These are phyloP conservation scores for Oophaga sylvatica DNA, from an alignment of 2,797 vertebrate genomes.

Conservation along the genomic window DNA sequence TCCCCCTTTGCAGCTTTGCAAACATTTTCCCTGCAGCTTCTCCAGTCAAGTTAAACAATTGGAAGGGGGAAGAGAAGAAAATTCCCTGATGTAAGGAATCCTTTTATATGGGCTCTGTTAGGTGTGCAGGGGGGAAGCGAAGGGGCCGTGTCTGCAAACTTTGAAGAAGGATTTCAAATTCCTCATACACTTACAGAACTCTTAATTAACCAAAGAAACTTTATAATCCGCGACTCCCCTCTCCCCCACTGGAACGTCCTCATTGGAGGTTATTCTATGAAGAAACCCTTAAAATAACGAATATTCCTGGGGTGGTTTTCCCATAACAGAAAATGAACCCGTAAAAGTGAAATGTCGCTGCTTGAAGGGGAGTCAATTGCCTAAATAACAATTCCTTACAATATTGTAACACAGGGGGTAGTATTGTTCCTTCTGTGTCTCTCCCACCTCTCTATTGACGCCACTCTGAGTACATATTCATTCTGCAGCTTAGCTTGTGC, in stretches of 20 bases:
- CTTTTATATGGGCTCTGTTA: constrained; percentile 36
- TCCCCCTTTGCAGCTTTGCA: constrained; percentile 41
- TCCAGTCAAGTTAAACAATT: constrained; percentile 51
- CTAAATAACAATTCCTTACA: too few relatives aligned
- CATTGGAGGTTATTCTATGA: background rate
- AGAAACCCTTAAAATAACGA: background rate
- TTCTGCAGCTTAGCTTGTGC: constrained; percentile 1
- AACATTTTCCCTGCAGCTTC: constrained; percentile 39
- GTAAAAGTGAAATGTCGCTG: background rate
- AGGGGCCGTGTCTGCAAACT: constrained; percentile 33
- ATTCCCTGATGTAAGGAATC: constrained; percentile 45
- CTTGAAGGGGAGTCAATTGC: background rate
- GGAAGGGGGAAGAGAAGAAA: constrained; percentile 34
- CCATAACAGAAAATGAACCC: background rate
- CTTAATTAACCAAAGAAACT: constrained; percentile 47
- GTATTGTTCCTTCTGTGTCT: background rate
- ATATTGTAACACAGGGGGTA: too few relatives aligned
- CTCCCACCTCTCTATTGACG: constrained; percentile 1
- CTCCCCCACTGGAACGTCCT: background rate
- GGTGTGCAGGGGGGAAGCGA: constrained; percentile 29
- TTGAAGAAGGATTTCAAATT: constrained; percentile 57
- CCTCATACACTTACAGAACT: constrained; percentile 56
- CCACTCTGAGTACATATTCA: background rate
- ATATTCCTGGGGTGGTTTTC: background rate
- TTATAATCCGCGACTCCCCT: constrained; percentile 32